Conservation (phyloP, 1,140 invertebrate species). For the Hesperophylax magnus region DNA sequence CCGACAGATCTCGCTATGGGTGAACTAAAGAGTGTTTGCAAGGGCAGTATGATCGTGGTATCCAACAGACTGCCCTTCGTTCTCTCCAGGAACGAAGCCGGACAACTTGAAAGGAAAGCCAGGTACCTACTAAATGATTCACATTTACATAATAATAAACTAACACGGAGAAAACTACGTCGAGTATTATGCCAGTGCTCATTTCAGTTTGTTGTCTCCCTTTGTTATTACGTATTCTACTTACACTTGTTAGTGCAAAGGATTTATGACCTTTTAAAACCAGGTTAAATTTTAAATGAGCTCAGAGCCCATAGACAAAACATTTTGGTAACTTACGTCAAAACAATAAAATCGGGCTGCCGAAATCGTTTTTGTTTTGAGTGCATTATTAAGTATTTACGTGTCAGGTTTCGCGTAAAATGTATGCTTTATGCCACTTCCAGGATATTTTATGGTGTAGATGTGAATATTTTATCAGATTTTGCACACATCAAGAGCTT, state of each 20-base stretch:
- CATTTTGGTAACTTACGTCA: neutral
- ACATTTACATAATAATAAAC: no score
- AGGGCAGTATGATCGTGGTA: constrained; percentile 88
- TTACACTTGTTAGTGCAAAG: neutral
- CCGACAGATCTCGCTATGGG: constrained; percentile 40
- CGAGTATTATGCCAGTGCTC: no score
- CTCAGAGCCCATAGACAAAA: no score
- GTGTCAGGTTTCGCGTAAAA: constrained; percentile 5
- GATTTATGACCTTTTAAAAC: constrained; percentile 13
- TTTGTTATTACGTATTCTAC: no score
- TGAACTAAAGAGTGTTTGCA: constrained; percentile 61
- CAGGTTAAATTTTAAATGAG: no score
- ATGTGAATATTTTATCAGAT: neutral
- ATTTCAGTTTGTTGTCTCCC: no score
- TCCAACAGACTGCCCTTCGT: constrained; percentile 92
- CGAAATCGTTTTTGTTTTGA: constrained; percentile 9
- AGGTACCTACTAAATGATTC: constrained; percentile 74
- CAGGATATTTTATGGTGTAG: neutral
- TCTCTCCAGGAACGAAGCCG: constrained; percentile 80
- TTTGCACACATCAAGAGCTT: neutral
- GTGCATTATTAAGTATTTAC: constrained; percentile 14
- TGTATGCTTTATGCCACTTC: neutral
- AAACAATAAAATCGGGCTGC: neutral
- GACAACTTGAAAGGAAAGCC: constrained; percentile 82
- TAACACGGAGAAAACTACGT: no score